phyloP scores from a whole-genome alignment of 2,888 invertebrate genomes.

The Drosophila bunnanda region DNA sequence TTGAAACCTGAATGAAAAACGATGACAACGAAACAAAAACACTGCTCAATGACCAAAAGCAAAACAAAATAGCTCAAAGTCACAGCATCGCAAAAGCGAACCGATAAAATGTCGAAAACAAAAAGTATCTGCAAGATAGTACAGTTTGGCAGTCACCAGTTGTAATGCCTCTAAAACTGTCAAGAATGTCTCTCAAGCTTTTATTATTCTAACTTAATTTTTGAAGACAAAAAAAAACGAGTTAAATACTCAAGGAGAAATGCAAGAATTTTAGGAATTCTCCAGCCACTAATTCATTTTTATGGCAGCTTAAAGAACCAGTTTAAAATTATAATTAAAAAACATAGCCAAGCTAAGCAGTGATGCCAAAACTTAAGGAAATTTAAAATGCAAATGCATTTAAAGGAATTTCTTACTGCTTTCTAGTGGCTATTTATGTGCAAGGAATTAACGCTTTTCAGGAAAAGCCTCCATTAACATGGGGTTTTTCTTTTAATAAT shows the following conservation, averaged over 20 bases:
- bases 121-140: slow-evolving; percentile 7
- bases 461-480: neutral
- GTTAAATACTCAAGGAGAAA: neutral
- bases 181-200: neutral
- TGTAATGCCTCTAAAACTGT: slow-evolving; percentile 10
- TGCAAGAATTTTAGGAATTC: neutral
- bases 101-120: neutral
- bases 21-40: slow-evolving; percentile 21
- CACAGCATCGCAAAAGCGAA: slow-evolving; percentile 6
- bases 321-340: neutral
- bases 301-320: neutral
- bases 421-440: neutral
- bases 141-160: slow-evolving; percentile 21
- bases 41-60: slow-evolving; percentile 5
- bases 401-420: neutral
- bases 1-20: slow-evolving; percentile 37
- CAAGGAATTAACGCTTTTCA: neutral
- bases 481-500: neutral
- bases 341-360: neutral
- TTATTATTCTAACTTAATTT: neutral
- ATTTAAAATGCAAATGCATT: slow-evolving; percentile 1
- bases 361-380: neutral
- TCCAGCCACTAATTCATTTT: neutral
- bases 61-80: slow-evolving; percentile 35
- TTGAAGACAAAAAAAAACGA: neutral